Base-by-base conservation (phyloP, 2,888 invertebrate genomes). In the Lasioglossum malachurum region DNA sequence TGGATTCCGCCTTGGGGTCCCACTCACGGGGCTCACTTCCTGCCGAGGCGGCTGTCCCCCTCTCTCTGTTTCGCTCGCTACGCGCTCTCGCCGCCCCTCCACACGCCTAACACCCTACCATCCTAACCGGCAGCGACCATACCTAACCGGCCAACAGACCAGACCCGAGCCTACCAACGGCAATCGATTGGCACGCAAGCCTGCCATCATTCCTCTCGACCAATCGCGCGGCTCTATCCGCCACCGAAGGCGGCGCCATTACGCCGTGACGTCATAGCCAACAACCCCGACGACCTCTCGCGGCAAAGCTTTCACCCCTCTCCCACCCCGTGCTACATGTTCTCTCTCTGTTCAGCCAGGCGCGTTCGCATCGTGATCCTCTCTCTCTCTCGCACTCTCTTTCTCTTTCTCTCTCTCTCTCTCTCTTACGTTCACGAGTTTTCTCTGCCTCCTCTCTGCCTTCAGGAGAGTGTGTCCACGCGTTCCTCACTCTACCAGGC, bases 151-250 rank as follows among this genome's bases (percentile, higher is more conserved):
- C 83, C 86, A 88, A 85, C 84, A 77, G 90, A 86, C 82, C 89
- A 82, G 80, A 87, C 87, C 80, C 88, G 92, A 91, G 91, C 90
- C 89, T 88, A 89, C 87, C 90, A 89, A 86, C 88, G 91, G 87
- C 92, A 94, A 95, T 95, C 95, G 94, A 95, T 95, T 95, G 95
- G 95, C 92, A 93, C 90, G 91, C 92, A 87, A 89, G 94, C 94
- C 95, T 95, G 95, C 95, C 95, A 95, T 95, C 94, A 95, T 95
- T 95, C 90, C 92, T 78, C 75, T 83, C 91, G 78, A 88, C 95
- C 95, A 95, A 95, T 95, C 88, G 81, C 78, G 67, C 77, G 82
- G 72, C 87, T 83, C 78, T 77, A 88, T 78, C 76, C 83, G 78
- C 82, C 82, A 67, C 82, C 79, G 86, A 87, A 91, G 94, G 94